Evolutionary conservation across 2,888 invertebrate genomes (phyloP).

Genomic region (Hydraecia micacea): DNA sequence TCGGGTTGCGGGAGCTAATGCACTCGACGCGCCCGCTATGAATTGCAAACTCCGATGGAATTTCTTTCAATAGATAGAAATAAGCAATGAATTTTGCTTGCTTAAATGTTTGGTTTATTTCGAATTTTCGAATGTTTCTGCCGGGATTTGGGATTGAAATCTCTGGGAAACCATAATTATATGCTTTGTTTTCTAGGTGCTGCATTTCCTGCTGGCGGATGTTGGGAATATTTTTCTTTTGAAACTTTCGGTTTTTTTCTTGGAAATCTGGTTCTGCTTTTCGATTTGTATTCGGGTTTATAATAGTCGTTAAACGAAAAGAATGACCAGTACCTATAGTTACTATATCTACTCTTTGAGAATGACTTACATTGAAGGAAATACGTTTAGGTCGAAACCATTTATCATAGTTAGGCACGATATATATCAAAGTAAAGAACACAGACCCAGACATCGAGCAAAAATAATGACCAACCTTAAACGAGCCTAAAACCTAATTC

Average conservation of each 20-base stretch:
- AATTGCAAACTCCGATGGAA: constrained; percentile 85
- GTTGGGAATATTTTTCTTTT: constrained; percentile 39
- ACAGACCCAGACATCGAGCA: constrained; percentile 34
- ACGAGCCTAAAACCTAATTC: constrained; percentile 34
- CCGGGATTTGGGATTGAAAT: constrained; percentile 55
- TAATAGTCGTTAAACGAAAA: no score
- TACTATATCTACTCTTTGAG: no score
- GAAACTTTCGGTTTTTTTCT: constrained; percentile 4
- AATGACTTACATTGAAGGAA: constrained; percentile 32
- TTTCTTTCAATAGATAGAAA: constrained; percentile 80
- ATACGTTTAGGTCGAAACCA: constrained; percentile 29
- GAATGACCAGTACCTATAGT: no score
- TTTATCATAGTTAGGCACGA: constrained; percentile 53
- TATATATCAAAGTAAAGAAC: constrained; percentile 52
- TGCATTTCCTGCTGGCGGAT: constrained; percentile 45
- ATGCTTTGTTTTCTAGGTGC: constrained; percentile 47
- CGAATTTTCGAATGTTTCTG: constrained; percentile 47
- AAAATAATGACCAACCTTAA: constrained; percentile 37
- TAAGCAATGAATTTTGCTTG: constrained; percentile 70
- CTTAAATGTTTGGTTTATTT: constrained; percentile 63
- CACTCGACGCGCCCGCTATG: constrained; percentile 82
- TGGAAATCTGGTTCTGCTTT: background rate
- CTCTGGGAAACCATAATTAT: constrained; percentile 36
- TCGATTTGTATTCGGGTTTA: no score
- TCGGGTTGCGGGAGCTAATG: constrained; percentile 82